phyloP scores from a whole-genome alignment of 2,113 vertebrate species.

The Tinamus guttatus region DNA sequence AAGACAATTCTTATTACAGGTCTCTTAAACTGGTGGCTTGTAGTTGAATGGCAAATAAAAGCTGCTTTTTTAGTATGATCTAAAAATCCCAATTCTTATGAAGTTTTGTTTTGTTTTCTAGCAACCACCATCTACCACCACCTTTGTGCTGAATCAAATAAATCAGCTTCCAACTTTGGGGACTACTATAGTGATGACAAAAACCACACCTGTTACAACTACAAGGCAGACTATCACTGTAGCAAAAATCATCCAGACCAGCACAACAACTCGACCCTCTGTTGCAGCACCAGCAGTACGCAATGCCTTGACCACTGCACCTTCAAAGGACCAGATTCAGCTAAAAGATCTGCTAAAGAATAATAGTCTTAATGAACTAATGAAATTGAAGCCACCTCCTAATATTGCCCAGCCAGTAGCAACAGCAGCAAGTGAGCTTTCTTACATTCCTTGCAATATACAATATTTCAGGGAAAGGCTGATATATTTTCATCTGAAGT shows the following conservation, averaged over 20 bases:
- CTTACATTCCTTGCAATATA: neutral
- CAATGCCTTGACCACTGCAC: constrained; percentile 81
- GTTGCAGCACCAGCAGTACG: constrained; percentile 79
- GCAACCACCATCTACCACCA: constrained; percentile 97
- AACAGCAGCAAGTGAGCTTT: constrained; percentile 84
- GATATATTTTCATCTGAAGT: neutral
- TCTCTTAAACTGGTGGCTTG: neutral
- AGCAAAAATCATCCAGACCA: constrained; percentile 94
- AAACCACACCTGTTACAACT: constrained; percentile 87
- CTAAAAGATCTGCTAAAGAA: constrained; percentile 93
- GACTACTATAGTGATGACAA: constrained; percentile 89
- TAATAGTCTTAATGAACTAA: constrained; percentile 96
- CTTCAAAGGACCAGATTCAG: constrained; percentile 90
- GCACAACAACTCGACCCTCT: constrained; percentile 81
- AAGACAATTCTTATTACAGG: neutral
- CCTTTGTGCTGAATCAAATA: constrained; percentile 98
- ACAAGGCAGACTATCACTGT: constrained; percentile 94
- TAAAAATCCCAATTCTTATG: neutral
- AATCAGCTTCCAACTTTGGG: constrained; percentile 96
- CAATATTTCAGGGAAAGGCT: neutral
- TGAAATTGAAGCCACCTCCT: constrained; percentile 96
- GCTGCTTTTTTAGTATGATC: neutral
- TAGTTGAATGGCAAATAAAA: neutral
- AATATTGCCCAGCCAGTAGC: constrained; percentile 95
- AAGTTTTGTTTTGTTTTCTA: constrained; percentile 40